These are phyloP conservation scores for Drosophila antonietae DNA, from an alignment of 2,888 invertebrate genomes.

Conservation along the genomic window DNA sequence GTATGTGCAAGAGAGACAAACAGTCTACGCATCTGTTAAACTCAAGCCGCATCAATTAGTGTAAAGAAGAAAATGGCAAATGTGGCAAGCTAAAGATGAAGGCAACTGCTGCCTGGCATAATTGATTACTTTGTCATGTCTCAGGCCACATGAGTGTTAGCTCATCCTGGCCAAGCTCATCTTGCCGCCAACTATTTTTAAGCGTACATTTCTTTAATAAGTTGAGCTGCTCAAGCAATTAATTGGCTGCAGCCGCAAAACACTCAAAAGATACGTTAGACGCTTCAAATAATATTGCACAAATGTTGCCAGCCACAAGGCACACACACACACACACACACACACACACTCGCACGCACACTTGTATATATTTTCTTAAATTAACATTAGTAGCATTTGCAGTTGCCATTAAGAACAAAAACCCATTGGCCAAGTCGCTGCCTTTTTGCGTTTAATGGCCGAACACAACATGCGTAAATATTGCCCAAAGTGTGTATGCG, in stretches of 20 bases:
- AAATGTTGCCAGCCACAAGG: slow-evolving; percentile 74
- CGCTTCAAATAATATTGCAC: slow-evolving; percentile 76
- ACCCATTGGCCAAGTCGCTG: slow-evolving; percentile 52
- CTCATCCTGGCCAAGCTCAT: neutral
- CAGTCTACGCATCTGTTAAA: neutral
- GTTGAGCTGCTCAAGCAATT: slow-evolving; percentile 48
- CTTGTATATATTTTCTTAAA: slow-evolving; percentile 75
- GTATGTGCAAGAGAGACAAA: slow-evolving; percentile 1
- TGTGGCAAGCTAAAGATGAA: slow-evolving; percentile 1
- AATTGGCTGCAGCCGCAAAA: slow-evolving; percentile 55
- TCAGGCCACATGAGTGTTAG: neutral
- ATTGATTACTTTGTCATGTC: slow-evolving; percentile 9
- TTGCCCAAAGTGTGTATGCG: slow-evolving; percentile 24
- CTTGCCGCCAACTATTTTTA: slow-evolving; percentile 55
- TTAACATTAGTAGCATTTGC: slow-evolving; percentile 80
- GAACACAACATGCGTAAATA: slow-evolving; percentile 63
- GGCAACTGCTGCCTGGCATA: slow-evolving; percentile 3
- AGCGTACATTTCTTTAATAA: slow-evolving; percentile 74
- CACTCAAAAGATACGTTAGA: slow-evolving; percentile 49
- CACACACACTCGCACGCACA: slow-evolving; percentile 7
- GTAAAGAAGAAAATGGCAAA: neutral
- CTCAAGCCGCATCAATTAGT: neutral
- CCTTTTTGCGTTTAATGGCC: slow-evolving; percentile 58
- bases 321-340: slow-evolving; percentile 6
- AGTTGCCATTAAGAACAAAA: slow-evolving; percentile 69